phyloP scores from a whole-genome alignment of 2,797 vertebrate species.

The Anabacerthia variegaticeps region DNA sequence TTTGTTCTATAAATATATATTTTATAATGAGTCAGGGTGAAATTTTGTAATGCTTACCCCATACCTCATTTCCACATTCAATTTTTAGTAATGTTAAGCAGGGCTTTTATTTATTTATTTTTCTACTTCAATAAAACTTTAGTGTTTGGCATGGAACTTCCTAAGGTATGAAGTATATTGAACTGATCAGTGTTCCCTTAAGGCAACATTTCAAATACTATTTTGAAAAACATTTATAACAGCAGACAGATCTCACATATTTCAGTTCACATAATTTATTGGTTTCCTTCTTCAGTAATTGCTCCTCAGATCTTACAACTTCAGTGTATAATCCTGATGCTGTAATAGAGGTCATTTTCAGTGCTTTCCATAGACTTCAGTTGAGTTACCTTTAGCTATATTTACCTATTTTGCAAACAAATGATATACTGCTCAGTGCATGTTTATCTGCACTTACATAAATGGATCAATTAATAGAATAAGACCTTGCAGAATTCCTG shows the following conservation, averaged over 20 bases:
- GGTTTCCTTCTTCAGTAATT: conserved; percentile 48
- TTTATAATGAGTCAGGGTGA: neutral
- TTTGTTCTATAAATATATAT: neutral
- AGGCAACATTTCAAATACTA: conserved; percentile 39
- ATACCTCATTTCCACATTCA: neutral
- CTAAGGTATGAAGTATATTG: neutral
- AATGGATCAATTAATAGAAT: neutral
- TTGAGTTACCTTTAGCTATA: neutral
- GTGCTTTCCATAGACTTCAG: neutral
- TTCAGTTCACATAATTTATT: conserved; percentile 49
- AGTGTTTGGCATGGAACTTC: neutral
- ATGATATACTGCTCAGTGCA: neutral
- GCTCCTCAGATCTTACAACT: conserved; percentile 7
- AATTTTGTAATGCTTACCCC: neutral
- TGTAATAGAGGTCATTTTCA: neutral
- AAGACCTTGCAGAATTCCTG: neutral
- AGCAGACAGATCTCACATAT: conserved; percentile 37
- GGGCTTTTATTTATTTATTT: neutral
- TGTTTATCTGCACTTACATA: neutral
- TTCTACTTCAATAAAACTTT: neutral
- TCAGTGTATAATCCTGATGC: neutral
- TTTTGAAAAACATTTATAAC: conserved; percentile 43
- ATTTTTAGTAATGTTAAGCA: neutral
- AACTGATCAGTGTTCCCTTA: neutral
- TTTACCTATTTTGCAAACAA: neutral